A percentile compares a stretch with the other conserved stretches of the same genome.
Conservation (phyloP, 2,113 vertebrate species). For the Vombatus ursinus region DNA sequence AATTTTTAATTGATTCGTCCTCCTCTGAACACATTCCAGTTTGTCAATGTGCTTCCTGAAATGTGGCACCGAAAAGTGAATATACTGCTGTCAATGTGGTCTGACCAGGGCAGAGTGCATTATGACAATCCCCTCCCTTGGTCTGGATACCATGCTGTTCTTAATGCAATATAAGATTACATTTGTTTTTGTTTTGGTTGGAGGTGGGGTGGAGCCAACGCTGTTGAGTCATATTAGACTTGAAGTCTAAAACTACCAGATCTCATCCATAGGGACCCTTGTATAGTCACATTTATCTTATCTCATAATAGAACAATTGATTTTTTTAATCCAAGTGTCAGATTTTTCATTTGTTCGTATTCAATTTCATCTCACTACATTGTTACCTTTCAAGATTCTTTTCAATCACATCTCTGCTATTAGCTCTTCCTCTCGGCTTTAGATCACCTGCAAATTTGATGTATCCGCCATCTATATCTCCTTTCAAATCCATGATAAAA, state of each 20-base stretch:
- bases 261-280: neutral
- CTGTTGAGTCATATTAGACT: neutral
- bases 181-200: neutral
- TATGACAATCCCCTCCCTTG: neutral
- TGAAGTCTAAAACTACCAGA: neutral
- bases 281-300: neutral
- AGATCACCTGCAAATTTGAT: neutral
- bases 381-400: neutral
- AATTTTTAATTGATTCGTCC: neutral
- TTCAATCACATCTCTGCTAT: neutral
- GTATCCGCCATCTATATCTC: neutral
- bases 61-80: neutral
- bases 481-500: neutral
- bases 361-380: neutral
- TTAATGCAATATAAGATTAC: neutral
- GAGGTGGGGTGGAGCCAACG: neutral
- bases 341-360: neutral
- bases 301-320: neutral
- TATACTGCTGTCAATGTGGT: neutral
- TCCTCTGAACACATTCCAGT: too few relatives aligned
- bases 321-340: neutral
- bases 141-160: neutral
- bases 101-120: neutral
- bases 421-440: neutral
- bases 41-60: neutral